phyloP scores from a whole-genome alignment of 2,888 invertebrate species.

The Crepidodera aurea region DNA sequence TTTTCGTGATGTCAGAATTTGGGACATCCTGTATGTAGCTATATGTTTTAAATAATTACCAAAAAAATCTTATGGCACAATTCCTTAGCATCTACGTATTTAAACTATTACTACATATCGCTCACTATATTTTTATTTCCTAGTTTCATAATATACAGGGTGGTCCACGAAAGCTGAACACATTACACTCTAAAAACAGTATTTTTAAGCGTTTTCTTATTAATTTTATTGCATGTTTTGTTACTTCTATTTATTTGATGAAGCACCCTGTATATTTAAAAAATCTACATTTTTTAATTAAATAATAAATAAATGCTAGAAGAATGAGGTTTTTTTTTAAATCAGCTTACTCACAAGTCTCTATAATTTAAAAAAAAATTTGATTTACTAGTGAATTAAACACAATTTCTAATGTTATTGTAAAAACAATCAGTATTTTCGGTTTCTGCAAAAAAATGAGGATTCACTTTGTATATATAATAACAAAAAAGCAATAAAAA shows the following conservation, averaged over 20 bases:
- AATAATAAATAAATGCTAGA: constrained; percentile 16
- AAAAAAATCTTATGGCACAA: constrained; percentile 36
- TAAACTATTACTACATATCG: neutral
- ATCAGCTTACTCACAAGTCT: no score
- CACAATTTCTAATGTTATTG: no score
- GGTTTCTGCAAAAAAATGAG: neutral
- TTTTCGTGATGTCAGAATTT: no score
- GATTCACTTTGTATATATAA: neutral
- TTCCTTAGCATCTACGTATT: constrained; percentile 34
- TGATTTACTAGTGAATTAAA: no score
- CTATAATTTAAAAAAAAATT: no score
- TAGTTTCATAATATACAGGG: neutral
- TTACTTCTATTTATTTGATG: neutral
- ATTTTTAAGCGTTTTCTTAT: neutral
- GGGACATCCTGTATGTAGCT: no score
- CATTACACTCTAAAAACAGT: neutral
- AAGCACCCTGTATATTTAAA: neutral
- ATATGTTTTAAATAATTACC: neutral
- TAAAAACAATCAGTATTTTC: no score
- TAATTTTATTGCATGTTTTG: neutral
- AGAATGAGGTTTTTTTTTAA: constrained; percentile 16
- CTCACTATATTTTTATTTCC: neutral
- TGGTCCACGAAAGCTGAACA: neutral
- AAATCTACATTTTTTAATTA: neutral
- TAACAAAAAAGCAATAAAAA: neutral